These are phyloP conservation scores for Thalassarche chlororhynchos DNA, from an alignment of 2,113 vertebrate species.

Conservation along the genomic window DNA sequence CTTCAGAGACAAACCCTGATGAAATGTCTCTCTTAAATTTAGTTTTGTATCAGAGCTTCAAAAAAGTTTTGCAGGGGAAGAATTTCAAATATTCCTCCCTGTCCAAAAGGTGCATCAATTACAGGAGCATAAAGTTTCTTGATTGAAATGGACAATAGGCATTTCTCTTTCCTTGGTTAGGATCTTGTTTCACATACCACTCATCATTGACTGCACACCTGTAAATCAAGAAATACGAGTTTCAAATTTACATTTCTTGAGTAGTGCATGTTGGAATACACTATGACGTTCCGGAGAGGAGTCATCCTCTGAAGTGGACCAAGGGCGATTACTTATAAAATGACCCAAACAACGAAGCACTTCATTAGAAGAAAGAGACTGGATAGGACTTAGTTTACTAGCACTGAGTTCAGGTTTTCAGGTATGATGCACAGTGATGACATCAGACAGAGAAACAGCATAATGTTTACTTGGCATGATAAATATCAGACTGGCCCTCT, in stretches of 20 bases:
- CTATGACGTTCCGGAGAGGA: not conserved
- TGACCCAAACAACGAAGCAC: accelerated
- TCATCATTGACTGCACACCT: not conserved
- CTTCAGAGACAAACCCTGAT: not conserved
- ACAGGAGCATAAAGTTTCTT: not conserved
- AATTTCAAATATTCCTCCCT: not conserved
- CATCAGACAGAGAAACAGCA: not conserved
- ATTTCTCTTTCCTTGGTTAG: not conserved
- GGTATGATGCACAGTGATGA: not conserved
- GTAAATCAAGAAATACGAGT: not conserved
- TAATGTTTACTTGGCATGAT: not conserved
- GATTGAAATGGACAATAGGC: not conserved
- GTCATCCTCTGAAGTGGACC: not conserved
- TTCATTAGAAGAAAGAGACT: not conserved
- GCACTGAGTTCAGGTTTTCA: not conserved
- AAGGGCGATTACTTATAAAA: not conserved
- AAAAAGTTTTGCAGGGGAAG: not conserved
- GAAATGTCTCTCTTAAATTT: not conserved
- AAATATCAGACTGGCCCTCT: not conserved
- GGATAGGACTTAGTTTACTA: not conserved
- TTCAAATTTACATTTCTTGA: not conserved
- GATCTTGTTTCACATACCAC: not conserved
- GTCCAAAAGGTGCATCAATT: not conserved
- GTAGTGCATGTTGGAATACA: not conserved
- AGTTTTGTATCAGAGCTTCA: not conserved